phyloP scores from a whole-genome alignment of 2,113 vertebrate species.

The Ursus arctos region DNA sequence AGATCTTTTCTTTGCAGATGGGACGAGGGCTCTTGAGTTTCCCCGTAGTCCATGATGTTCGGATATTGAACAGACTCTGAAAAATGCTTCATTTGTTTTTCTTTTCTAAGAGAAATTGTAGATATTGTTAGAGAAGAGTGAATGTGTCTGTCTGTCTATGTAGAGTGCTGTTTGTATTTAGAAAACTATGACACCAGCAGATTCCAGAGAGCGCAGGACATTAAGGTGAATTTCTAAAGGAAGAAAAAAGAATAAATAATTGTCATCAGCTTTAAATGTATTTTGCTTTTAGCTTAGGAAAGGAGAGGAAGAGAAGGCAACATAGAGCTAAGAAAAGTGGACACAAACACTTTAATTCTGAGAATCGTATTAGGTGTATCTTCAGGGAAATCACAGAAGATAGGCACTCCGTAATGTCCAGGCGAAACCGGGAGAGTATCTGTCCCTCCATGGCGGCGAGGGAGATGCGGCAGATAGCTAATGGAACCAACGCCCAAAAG shows the following conservation, averaged over 20 bases:
- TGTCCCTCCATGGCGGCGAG: conserved; percentile 47
- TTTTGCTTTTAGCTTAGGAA: conserved; percentile 31
- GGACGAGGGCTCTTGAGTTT: conserved; percentile 11
- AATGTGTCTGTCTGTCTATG: neutral
- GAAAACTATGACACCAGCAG: neutral
- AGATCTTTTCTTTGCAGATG: conserved; percentile 37
- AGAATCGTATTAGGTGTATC: conserved; percentile 66
- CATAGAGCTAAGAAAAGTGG: neutral
- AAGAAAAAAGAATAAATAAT: conserved; percentile 11
- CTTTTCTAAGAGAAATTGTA: conserved; percentile 27
- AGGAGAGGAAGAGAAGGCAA: conserved; percentile 27
- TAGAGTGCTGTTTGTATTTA: conserved; percentile 40
- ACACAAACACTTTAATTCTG: conserved; percentile 42
- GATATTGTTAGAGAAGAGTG: neutral
- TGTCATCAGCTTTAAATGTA: conserved; percentile 32
- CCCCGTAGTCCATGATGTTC: neutral
- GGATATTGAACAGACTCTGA: neutral
- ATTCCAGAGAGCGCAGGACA: conserved; percentile 37
- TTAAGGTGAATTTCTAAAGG: conserved; percentile 56
- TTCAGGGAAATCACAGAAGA: conserved; percentile 67
- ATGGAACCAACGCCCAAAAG: conserved; percentile 87
- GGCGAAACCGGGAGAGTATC: conserved; percentile 29
- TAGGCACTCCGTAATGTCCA: conserved; percentile 38
- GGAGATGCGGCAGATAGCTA: conserved; percentile 78
- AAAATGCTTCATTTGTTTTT: conserved; percentile 53